A percentile compares a stretch with the other conserved stretches of the same genome.
These are phyloP conservation scores for Tragelaphus oryx DNA, from an alignment of 2,797 vertebrate species.

Conservation along the genomic window DNA sequence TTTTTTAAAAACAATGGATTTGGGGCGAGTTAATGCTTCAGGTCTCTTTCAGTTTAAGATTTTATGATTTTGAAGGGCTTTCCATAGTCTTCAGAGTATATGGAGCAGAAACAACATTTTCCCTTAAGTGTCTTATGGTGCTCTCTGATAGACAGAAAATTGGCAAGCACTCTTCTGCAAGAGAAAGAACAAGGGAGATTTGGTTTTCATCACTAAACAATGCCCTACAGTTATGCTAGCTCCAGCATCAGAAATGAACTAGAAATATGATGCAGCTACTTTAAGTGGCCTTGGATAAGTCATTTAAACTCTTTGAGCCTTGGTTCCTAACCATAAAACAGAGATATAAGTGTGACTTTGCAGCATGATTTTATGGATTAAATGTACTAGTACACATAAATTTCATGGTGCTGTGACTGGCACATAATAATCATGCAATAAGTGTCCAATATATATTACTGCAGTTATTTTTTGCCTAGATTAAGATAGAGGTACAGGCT, in stretches of 20 bases:
- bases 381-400: background rate
- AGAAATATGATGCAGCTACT: background rate
- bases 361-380: background rate
- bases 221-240: background rate
- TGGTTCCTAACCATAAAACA: background rate
- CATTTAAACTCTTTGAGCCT: background rate
- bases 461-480: background rate
- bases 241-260: background rate
- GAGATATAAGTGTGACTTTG: background rate
- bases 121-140: background rate
- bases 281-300: conserved; percentile 3
- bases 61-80: conserved; percentile 10
- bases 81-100: background rate
- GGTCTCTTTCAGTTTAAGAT: background rate
- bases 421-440: background rate
- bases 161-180: background rate
- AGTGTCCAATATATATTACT: conserved; percentile 8
- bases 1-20: background rate
- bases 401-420: background rate
- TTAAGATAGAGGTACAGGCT: background rate
- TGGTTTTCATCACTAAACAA: background rate
- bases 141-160: background rate
- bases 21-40: background rate
- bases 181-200: background rate
- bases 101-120: background rate